phyloP scores from a whole-genome alignment of 2,888 invertebrate species.

The Dasysyrphus albostriatus region DNA sequence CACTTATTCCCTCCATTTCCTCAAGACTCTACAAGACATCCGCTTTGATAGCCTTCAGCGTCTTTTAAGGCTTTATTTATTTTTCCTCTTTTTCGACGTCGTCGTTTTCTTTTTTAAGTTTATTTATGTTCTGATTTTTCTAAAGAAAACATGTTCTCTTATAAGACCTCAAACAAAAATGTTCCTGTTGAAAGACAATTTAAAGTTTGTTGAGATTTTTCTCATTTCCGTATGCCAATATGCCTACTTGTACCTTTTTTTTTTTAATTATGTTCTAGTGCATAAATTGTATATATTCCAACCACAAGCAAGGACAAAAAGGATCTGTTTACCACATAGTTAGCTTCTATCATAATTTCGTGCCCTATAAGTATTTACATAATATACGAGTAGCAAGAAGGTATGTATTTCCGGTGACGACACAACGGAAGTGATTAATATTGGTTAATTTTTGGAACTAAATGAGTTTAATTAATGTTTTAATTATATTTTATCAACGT shows the following conservation, averaged over 20 bases:
- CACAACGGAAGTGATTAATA: conserved; percentile 55
- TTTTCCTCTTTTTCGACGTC: not conserved
- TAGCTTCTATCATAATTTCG: not conserved
- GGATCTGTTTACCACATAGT: conserved; percentile 1
- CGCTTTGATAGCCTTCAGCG: not conserved
- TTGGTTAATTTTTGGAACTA: conserved; percentile 47
- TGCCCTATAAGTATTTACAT: not conserved
- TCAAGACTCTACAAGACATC: not conserved
- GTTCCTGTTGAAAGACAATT: not conserved
- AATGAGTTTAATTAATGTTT: conserved; percentile 36
- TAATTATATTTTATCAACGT: conserved; percentile 36
- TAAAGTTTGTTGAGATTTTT: conserved; percentile 1
- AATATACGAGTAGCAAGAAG: not conserved
- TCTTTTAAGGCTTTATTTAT: not conserved
- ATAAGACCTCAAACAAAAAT: not conserved
- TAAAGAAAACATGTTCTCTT: not conserved
- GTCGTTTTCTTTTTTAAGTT: not conserved
- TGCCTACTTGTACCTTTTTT: no score
- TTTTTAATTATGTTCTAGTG: no score
- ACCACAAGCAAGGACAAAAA: not conserved
- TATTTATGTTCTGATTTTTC: not conserved
- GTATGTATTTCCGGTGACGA: conserved; percentile 18
- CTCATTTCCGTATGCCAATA: not conserved
- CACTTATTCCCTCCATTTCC: not conserved
- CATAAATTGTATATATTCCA: not conserved